Evolutionary conservation across 2,888 invertebrate genomes (phyloP), one percentile per base, ranked within the genome.

Genomic region (Danaus chrysippus): DNA sequence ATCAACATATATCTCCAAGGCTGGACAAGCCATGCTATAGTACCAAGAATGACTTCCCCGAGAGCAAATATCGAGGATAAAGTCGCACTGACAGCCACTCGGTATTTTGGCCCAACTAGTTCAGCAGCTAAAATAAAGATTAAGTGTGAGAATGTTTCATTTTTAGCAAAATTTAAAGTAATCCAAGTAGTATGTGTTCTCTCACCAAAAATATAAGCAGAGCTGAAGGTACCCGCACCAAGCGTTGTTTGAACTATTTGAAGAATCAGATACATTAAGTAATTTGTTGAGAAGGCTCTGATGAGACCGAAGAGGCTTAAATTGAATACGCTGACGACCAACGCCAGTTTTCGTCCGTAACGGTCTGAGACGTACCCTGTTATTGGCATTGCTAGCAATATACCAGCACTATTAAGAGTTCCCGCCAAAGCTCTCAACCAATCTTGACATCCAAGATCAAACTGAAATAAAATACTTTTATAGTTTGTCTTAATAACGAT

Each of bases 61-160:
- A 94, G 71, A 0, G 95, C 93, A 72, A 94, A 96, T 82, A 94
- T 94, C 13, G 94, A 92, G 10, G 94, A 92, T n/a, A 94, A 91
- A 17, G 94, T 84, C 1, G 94, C 93, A 61, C 95, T 93, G 3
- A 93, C 93, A 15, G 95, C 73, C 0, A 95, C 94, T 44, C 96
- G 92, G 61, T 93, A 93, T 59, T 93, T 93, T 0, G 95, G 94
- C 0, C 95, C 95, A 3, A 96, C 95, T 67, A 96, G 83, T 78
- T 96, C 96, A 62, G 96, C 92, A 54, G 65, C 69, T 68, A 15
- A 55, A 63, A 66, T 49, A 15, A 34, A 34, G 23, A 34, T 34
- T 6, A 34, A 34, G 23, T 34, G 3, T 34, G 23, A 15, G 3
- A 49, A 52, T 9, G 10, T 10, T 17, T 17, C 10, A 1, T 10